Percentiles rank a stretch among this genome's conserved stretches.
phyloP scores from a whole-genome alignment of 2,888 invertebrate genomes.

The Limnephilus lunatus region DNA sequence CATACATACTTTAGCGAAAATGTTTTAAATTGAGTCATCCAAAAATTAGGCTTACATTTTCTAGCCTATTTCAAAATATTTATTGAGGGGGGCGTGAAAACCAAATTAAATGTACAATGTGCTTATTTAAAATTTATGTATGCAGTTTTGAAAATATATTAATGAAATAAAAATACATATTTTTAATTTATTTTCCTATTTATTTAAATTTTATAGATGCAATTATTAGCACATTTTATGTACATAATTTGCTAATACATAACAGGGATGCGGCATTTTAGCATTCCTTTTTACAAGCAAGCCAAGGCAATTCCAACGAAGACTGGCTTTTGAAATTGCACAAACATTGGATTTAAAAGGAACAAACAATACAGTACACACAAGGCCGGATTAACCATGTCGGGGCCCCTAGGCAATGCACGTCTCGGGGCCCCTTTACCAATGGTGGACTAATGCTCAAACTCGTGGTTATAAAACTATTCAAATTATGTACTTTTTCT shows the following conservation, averaged over 20 bases:
- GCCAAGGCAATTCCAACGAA: neutral
- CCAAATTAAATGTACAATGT: constrained; percentile 7
- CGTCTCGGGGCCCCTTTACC: no score
- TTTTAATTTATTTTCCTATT: neutral
- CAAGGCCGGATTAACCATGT: no score
- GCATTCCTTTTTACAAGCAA: neutral
- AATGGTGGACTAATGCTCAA: no score
- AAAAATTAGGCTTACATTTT: constrained; percentile 34
- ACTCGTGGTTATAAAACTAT: no score
- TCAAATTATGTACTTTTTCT: no score
- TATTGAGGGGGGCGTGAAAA: neutral
- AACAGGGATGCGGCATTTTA: neutral
- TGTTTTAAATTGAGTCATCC: constrained; percentile 11
- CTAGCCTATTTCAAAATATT: neutral
- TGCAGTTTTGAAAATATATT: neutral
- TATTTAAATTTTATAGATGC: neutral
- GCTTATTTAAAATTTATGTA: constrained; percentile 15
- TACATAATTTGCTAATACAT: neutral
- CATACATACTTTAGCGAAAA: neutral
- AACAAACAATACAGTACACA: neutral
- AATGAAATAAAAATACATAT: neutral
- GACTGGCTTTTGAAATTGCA: neutral
- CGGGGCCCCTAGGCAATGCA: no score
- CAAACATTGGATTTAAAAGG: neutral
- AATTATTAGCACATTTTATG: neutral